phyloP scores from a whole-genome alignment of 1,140 invertebrate genomes.

The Pentalonia nigronervosa region DNA sequence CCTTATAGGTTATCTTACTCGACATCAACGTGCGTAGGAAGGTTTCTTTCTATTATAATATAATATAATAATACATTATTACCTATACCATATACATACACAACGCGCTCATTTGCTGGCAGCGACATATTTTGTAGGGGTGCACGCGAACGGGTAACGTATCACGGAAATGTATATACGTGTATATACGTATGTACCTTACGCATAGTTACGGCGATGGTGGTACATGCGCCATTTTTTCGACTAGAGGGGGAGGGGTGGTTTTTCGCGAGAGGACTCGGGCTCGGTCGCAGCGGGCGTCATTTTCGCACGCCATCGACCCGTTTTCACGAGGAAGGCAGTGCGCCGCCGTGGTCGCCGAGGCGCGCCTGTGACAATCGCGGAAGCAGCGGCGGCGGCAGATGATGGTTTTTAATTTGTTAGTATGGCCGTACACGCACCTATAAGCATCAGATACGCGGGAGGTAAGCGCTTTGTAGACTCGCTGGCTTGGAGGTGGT shows the following conservation, averaged over 20 bases:
- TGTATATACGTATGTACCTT: background rate
- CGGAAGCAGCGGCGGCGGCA: background rate
- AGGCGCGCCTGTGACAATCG: background rate
- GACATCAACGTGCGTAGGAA: too few relatives aligned
- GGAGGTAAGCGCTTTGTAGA: background rate
- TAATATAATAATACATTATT: too few relatives aligned
- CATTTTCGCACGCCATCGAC: constrained; percentile 32
- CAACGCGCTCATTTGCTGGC: background rate
- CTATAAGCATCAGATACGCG: too few relatives aligned
- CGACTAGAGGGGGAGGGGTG: background rate
- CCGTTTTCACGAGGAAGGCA: background rate
- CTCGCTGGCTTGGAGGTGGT: background rate
- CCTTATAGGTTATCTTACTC: too few relatives aligned
- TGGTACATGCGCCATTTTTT: constrained; percentile 14
- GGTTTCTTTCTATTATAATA: too few relatives aligned
- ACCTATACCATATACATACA: too few relatives aligned
- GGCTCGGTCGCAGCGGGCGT: background rate
- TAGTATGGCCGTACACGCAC: background rate
- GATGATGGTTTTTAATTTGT: constrained; percentile 26
- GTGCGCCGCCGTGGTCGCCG: background rate
- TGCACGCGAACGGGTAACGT: background rate
- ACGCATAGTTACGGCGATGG: background rate
- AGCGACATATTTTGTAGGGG: background rate
- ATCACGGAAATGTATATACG: background rate
- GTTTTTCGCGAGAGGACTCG: background rate